Conservation (phyloP, 1,140 invertebrate genomes). For the Diprion similis region DNA sequence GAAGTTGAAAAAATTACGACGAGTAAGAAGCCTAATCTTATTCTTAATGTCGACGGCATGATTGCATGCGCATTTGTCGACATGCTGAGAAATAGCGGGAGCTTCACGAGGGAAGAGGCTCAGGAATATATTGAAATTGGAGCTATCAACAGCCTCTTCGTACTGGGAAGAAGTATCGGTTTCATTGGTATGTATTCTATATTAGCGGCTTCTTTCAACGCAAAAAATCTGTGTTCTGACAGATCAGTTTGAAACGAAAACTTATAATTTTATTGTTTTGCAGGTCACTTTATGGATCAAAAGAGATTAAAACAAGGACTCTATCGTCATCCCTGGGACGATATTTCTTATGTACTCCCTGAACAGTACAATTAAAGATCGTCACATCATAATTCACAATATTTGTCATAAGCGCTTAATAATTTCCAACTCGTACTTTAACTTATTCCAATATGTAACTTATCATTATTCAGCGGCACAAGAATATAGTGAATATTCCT, state of each 20-base stretch:
- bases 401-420: slow-evolving; percentile 31
- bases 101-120: slow-evolving; percentile 97
- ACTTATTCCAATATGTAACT: background rate
- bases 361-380: slow-evolving; percentile 69
- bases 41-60: slow-evolving; percentile 98
- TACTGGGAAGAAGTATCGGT: slow-evolving; percentile 96
- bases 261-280: slow-evolving; percentile 31
- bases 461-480: background rate
- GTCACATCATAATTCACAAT: slow-evolving; percentile 16
- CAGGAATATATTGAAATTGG: slow-evolving; percentile 98
- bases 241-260: background rate
- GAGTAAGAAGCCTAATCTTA: slow-evolving; percentile 98
- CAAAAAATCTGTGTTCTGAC: background rate
- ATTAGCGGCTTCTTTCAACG: background rate
- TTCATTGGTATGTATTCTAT: slow-evolving; percentile 82
- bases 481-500: too few species aligned
- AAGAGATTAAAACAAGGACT: slow-evolving; percentile 98
- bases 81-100: slow-evolving; percentile 89
- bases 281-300: slow-evolving; percentile 97
- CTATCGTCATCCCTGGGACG: slow-evolving; percentile 99
- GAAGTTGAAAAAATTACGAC: slow-evolving; percentile 99
- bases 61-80: slow-evolving; percentile 98
- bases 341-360: slow-evolving; percentile 97
- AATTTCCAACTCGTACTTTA: slow-evolving; percentile 12
- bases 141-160: slow-evolving; percentile 97